Evolutionary conservation across 2,113 vertebrate species (phyloP).

Genomic region (Nematolebias whitei): DNA sequence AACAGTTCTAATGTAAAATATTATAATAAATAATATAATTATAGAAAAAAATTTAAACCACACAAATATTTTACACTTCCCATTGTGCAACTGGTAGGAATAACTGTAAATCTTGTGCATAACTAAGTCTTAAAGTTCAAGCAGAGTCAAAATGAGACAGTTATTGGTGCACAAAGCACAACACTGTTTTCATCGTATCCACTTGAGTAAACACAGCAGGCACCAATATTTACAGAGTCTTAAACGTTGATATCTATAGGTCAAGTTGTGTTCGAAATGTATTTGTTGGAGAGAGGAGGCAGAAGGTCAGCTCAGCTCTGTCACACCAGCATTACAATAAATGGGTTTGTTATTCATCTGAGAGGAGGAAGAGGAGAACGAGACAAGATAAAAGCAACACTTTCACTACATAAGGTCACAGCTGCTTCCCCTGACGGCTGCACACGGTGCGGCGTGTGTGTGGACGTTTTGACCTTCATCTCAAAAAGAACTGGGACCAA

Average conservation of each 20-base stretch:
- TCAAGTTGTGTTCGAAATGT: neutral
- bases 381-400: neutral
- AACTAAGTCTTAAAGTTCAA: too few species aligned
- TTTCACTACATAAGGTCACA: conserved; percentile 6
- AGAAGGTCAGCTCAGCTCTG: neutral
- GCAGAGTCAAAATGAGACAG: too few species aligned
- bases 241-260: neutral
- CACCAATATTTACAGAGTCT: neutral
- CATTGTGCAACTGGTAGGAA: too few species aligned
- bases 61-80: too few species aligned
- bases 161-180: neutral
- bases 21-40: too few species aligned
- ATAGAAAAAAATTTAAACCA: too few species aligned
- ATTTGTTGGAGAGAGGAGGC: neutral
- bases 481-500: neutral
- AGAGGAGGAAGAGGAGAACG: conserved; percentile 7
- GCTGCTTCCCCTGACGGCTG: neutral
- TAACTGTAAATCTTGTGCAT: too few species aligned
- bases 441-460: neutral
- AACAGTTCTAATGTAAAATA: too few species aligned
- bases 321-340: neutral
- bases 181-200: neutral
- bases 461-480: conserved; percentile 20
- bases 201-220: neutral
- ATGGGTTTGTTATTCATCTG: conserved; percentile 2